Percentiles rank a stretch among this genome's conserved stretches.
phyloP scores from a whole-genome alignment of 2,888 invertebrate genomes.

The Xanthorhoe spadicearia region DNA sequence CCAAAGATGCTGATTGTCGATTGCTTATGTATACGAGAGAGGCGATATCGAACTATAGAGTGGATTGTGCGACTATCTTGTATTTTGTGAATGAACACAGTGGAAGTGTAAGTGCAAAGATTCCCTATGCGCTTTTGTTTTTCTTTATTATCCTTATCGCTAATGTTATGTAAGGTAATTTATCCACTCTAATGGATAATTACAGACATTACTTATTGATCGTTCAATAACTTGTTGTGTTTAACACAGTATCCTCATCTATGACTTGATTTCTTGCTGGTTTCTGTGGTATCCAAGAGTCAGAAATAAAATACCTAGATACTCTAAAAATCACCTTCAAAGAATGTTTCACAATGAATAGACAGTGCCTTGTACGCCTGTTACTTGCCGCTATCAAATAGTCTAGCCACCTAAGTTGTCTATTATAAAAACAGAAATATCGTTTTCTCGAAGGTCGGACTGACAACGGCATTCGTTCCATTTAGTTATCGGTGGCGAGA shows the following conservation, averaged over 20 bases:
- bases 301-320: not conserved
- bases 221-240: conserved; percentile 10
- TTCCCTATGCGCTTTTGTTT: conserved; percentile 22
- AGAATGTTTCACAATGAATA: conserved; percentile 15
- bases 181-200: not conserved
- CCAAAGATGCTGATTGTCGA: conserved; percentile 67
- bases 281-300: not conserved
- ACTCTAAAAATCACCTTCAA: not conserved
- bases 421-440: conserved; percentile 22
- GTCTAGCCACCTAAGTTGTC: conserved; percentile 4
- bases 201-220: conserved; percentile 11
- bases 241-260: not conserved
- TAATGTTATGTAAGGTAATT: conserved; percentile 19
- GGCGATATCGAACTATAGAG: conserved; percentile 68
- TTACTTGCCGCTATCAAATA: conserved; percentile 15
- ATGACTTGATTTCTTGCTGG: not conserved
- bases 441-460: conserved; percentile 51
- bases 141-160: conserved; percentile 32
- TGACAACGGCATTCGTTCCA: conserved; percentile 51
- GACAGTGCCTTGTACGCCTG: conserved; percentile 13
- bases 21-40: conserved; percentile 76
- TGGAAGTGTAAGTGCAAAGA: conserved; percentile 46
- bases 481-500: conserved; percentile 32
- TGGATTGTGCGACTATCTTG: conserved; percentile 69
- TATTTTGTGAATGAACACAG: conserved; percentile 69